These are phyloP conservation scores for Nemoura dubitans DNA, from an alignment of 2,888 invertebrate species.

Conservation along the genomic window DNA sequence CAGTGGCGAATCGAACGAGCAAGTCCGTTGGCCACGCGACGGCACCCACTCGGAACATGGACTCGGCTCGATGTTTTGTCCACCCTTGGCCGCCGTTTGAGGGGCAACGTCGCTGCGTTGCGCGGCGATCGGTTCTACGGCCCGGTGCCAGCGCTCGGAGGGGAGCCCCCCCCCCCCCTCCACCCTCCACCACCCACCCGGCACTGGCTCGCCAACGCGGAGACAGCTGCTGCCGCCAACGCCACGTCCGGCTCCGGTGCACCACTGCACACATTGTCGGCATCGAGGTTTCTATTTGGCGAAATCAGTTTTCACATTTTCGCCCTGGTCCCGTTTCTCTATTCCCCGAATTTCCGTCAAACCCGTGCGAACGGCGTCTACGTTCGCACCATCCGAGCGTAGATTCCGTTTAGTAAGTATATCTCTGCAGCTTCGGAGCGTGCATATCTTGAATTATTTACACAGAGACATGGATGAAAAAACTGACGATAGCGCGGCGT, in stretches of 20 bases:
- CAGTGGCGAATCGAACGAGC: too few relatives aligned
- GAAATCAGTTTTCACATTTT: background rate
- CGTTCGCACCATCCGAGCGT: too few relatives aligned
- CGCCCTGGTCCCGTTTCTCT: background rate
- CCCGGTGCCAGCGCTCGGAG: constrained; percentile 2
- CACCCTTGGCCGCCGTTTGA: background rate
- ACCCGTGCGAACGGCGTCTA: background rate
- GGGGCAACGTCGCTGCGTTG: background rate
- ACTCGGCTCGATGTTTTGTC: background rate
- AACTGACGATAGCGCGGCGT: background rate
- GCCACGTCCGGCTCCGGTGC: constrained; percentile 12
- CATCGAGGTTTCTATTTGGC: background rate
- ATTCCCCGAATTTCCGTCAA: background rate
- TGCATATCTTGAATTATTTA: background rate
- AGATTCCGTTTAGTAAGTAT: background rate
- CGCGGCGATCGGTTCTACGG: background rate
- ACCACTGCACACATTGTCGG: background rate
- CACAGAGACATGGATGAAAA: background rate
- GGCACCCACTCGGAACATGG: background rate
- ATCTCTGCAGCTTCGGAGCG: background rate
- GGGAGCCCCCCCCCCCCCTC: background rate
- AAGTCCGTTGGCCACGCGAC: too few relatives aligned
- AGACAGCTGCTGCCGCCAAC: constrained; percentile 27
- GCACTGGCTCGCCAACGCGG: too few relatives aligned
- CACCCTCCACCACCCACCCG: too few relatives aligned